Evolutionary conservation across 2,888 invertebrate genomes (phyloP).

Genomic region (Drosophila falleni): DNA sequence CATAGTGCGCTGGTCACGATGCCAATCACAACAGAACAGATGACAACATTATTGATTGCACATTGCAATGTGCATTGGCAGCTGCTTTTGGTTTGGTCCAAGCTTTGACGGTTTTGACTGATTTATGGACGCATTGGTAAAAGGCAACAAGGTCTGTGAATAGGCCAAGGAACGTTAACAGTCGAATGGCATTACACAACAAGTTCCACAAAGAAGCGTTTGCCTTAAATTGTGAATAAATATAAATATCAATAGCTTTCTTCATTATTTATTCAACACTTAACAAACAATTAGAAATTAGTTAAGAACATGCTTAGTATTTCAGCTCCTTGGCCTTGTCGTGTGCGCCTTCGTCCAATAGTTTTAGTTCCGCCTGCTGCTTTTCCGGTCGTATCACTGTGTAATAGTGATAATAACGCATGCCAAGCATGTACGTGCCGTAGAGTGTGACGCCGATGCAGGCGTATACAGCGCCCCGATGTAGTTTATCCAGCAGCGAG

Average conservation of each 20-base stretch:
- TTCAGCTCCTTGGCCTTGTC: constrained; percentile 85
- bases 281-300: constrained; percentile 49
- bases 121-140: constrained; percentile 66
- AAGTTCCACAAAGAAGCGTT: not conserved
- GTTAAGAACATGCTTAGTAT: constrained; percentile 55
- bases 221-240: not conserved
- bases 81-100: constrained; percentile 13
- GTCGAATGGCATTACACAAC: constrained; percentile 62
- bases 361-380: constrained; percentile 84
- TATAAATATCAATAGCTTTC: not conserved
- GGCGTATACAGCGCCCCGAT: constrained; percentile 87
- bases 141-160: not conserved
- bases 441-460: constrained; percentile 87
- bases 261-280: constrained; percentile 61
- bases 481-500: constrained; percentile 86
- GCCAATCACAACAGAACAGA: constrained; percentile 36
- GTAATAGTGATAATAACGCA: constrained; percentile 86
- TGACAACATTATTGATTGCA: constrained; percentile 61
- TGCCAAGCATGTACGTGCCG: constrained; percentile 86
- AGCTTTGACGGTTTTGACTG: constrained; percentile 21
- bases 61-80: too few relatives aligned
- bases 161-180: not conserved
- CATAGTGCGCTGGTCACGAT: constrained; percentile 65
- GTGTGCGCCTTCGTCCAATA: constrained; percentile 86
- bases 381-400: constrained; percentile 86